Evolutionary conservation across 2,797 vertebrate genomes (phyloP).

Genomic region (Diplodus puntazzo): DNA sequence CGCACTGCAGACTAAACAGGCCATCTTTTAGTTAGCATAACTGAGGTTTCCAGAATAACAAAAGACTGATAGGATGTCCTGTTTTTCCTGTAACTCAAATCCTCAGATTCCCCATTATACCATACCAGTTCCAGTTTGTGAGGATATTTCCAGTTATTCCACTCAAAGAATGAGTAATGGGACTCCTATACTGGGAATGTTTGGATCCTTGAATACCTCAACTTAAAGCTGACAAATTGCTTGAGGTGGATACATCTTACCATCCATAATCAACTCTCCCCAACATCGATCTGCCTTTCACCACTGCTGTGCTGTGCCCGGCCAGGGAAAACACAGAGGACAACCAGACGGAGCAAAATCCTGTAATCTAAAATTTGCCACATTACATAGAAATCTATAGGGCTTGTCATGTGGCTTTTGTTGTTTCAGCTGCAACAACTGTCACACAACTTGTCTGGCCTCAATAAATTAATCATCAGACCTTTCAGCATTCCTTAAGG

Average conservation of each 20-base stretch:
- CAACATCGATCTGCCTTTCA: conserved; percentile 69
- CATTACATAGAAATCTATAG: conserved; percentile 71
- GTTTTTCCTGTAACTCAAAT: conserved; percentile 68
- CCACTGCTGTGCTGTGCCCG: conserved; percentile 59
- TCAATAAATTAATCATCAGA: conserved; percentile 60
- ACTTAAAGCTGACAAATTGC: conserved; percentile 78
- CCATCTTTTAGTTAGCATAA: conserved; percentile 52
- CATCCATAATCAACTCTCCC: conserved; percentile 79
- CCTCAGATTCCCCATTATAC: conserved; percentile 49
- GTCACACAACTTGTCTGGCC: conserved; percentile 61
- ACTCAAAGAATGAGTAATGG: conserved; percentile 71
- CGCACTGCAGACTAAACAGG: conserved; percentile 53
- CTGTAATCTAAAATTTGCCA: conserved; percentile 75
- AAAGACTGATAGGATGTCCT: conserved; percentile 55
- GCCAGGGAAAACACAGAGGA: conserved; percentile 77
- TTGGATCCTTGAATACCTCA: conserved; percentile 64
- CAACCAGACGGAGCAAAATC: conserved; percentile 63
- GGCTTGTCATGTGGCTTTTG: conserved; percentile 62
- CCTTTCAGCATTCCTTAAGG: conserved; percentile 22
- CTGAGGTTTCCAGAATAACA: conserved; percentile 65
- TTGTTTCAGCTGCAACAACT: conserved; percentile 78
- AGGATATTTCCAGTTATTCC: conserved; percentile 77
- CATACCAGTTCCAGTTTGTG: conserved; percentile 65
- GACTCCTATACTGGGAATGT: conserved; percentile 70
- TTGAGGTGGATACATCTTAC: conserved; percentile 73